Conservation (phyloP, 1,140 invertebrate species). For the Tachypleus tridentatus region DNA sequence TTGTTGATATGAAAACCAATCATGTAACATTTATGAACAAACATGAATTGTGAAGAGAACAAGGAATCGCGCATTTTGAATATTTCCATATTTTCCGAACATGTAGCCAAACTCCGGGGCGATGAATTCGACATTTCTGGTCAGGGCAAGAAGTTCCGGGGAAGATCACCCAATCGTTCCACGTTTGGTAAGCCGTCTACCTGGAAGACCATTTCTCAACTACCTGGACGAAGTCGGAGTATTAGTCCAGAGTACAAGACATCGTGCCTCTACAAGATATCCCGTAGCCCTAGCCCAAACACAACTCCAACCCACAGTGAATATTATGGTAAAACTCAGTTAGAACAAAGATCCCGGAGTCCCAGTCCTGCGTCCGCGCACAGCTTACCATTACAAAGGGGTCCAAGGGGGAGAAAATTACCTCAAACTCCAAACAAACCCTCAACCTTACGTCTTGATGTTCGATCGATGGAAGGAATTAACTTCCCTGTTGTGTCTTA, state of each 20-base stretch:
- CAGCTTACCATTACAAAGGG: conserved; percentile 37
- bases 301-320: conserved; percentile 19
- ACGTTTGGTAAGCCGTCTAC: too few relatives aligned
- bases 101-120: too few relatives aligned
- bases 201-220: too few relatives aligned
- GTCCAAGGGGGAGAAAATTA: conserved; percentile 56
- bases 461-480: conserved; percentile 35
- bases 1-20: too few relatives aligned
- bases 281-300: conserved; percentile 48
- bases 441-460: conserved; percentile 46
- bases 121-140: too few relatives aligned
- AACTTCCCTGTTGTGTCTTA: conserved; percentile 32
- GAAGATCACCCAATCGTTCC: too few relatives aligned
- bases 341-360: conserved; percentile 38
- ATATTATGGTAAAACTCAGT: conserved; percentile 39
- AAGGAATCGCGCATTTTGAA: too few relatives aligned
- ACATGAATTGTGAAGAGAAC: too few relatives aligned
- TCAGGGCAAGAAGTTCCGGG: too few relatives aligned
- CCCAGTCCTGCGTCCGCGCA: conserved; percentile 31
- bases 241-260: conserved; percentile 23
- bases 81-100: too few relatives aligned
- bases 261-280: conserved; percentile 41
- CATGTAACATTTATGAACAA: too few relatives aligned
- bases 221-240: conserved; percentile 12
- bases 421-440: conserved; percentile 84